Percentiles rank a stretch among this genome's conserved stretches.
Evolutionary conservation across 2,888 invertebrate species (phyloP).

Genomic region (Resseliella maxima): DNA sequence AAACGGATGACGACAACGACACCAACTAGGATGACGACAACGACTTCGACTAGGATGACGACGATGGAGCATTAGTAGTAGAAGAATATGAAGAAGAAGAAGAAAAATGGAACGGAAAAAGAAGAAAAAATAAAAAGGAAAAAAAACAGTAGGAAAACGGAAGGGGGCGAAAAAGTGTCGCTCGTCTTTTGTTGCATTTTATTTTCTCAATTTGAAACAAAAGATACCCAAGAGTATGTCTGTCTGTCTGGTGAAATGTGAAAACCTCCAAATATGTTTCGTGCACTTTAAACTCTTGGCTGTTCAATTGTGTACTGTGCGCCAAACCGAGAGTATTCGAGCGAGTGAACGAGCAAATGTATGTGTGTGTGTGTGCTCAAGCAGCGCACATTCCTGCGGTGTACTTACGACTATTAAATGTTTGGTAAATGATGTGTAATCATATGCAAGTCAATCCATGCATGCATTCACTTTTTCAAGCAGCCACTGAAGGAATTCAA

Average conservation of each 20-base stretch:
- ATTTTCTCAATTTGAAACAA: conserved; percentile 45
- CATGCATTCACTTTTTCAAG: conserved; percentile 42
- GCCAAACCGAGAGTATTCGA: background rate
- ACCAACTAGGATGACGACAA: no score
- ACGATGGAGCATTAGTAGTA: no score
- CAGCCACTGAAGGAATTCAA: background rate
- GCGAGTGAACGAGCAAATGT: background rate
- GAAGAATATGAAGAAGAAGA: no score
- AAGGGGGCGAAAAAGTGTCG: conserved; percentile 40
- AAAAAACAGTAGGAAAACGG: conserved; percentile 14
- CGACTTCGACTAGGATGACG: no score
- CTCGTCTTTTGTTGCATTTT: conserved; percentile 43
- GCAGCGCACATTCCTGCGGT: conserved; percentile 28
- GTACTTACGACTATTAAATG: conserved; percentile 39
- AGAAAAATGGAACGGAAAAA: background rate
- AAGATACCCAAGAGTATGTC: conserved; percentile 44
- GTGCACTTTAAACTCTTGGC: conserved; percentile 46
- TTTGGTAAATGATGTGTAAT: conserved; percentile 53
- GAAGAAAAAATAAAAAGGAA: background rate
- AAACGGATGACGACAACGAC: background rate
- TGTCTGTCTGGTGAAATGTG: conserved; percentile 36
- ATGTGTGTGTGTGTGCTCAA: conserved; percentile 7
- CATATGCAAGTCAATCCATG: conserved; percentile 40
- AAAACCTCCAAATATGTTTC: conserved; percentile 44
- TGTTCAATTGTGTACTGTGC: background rate